Evolutionary conservation across 2,113 vertebrate species (phyloP), one percentile per base, ranked within the genome.

Genomic region (Raja brachyura): DNA sequence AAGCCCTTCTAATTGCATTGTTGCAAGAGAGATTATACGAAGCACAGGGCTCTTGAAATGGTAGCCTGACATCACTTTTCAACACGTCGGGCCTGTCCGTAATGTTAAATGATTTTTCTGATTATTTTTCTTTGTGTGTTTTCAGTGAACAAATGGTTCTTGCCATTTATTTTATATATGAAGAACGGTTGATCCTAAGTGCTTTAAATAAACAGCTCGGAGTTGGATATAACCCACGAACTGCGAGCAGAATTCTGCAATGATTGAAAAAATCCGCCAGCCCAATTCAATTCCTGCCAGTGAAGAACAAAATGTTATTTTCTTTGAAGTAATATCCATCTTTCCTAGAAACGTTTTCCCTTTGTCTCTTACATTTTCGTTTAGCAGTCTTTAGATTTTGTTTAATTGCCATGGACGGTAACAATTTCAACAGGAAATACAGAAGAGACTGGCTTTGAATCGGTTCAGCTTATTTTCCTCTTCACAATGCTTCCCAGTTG

Each of bases 81-180:
- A 92, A 73, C 68, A 92, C 90, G 28, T 22, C 73, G 90, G 9
- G 3, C 68, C 68, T 48, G 73, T 74, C 31, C 73, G 61, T 92
- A 25, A 39, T 92, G 31, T 73, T 74, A 92, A 92, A 92, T 92
- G 68, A 92, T 74, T 92, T 92, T 73, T 92, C 28, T 92, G 90
- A 74, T 92, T 92, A 92, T 92, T 92, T 74, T 92, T 92, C 90
- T 92, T 92, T 92, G 22, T 92, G 68, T 28, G 18, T 92, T 92
- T 92, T 73, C 90, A 92, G 68, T 31, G 66, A 92, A 92, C 90
- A 92, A 74, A 92, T 92, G 90, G 90, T 73, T 92, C 90, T 92
- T 74, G 90, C 90, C 0, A 92, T 92, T 92, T 74, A 92, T 92
- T 92, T 92, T 92, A 92, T 92, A 92, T 54, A 39, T 68, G 54